These are phyloP conservation scores for Dyspetes luteomarginatus DNA, from an alignment of 2,888 invertebrate species.

Conservation along the genomic window DNA sequence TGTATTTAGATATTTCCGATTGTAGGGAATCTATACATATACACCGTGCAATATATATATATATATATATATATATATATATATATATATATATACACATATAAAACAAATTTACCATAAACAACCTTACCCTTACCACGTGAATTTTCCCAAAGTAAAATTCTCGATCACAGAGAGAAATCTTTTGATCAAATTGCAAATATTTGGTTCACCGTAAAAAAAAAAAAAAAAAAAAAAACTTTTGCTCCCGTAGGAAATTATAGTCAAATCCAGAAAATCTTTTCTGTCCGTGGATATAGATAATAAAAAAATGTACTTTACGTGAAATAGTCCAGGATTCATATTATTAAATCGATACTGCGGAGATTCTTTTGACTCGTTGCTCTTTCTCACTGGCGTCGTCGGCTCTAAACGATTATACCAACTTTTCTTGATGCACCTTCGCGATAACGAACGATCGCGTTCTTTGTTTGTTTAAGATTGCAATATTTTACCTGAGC, in stretches of 20 bases:
- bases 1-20: conserved; percentile 46
- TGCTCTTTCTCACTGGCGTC: background rate
- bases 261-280: no score
- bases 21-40: conserved; percentile 6
- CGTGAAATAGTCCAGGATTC: background rate
- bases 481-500: conserved; percentile 25
- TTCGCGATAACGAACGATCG: conserved; percentile 52
- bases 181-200: no score
- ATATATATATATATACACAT: conserved; percentile 4
- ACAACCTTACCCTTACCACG: background rate
- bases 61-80: no score
- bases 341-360: background rate
- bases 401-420: background rate
- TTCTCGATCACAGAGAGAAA: no score
- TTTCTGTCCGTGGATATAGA: no score
- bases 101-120: conserved; percentile 54
- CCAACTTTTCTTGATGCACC: background rate
- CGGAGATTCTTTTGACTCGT: conserved; percentile 3
- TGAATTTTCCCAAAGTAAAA: no score
- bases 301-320: no score
- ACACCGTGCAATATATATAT: background rate
- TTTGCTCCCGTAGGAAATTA: background rate
- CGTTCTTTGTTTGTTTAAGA: conserved; percentile 44
- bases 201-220: background rate
- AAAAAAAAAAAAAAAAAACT: background rate